These are phyloP conservation scores for Anas acuta DNA, from an alignment of 2,797 vertebrate species.

Conservation along the genomic window DNA sequence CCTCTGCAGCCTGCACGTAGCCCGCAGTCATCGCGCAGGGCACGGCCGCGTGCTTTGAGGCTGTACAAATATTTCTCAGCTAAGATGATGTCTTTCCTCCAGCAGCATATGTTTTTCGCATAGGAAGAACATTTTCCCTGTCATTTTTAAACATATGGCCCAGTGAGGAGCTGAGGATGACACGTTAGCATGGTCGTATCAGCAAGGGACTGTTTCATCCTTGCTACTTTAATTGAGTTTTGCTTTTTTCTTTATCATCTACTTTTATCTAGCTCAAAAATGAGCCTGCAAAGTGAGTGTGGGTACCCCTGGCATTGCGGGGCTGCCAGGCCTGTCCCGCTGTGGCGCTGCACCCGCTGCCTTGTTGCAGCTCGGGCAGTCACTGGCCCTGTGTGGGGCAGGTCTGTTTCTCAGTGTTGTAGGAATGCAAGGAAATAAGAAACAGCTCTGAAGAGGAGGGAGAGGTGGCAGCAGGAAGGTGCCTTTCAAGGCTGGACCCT, in stretches of 20 bases:
- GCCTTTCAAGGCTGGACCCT: neutral
- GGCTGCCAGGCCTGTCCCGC: neutral
- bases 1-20: neutral
- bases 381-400: neutral
- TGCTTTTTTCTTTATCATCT: constrained; percentile 36
- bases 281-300: constrained; percentile 15
- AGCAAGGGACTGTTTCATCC: constrained; percentile 43
- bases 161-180: constrained; percentile 9
- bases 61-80: neutral
- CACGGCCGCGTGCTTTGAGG: accelerated
- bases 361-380: neutral
- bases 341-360: neutral
- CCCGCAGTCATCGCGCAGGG: neutral
- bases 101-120: constrained; percentile 7
- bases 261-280: constrained; percentile 51
- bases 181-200: neutral
- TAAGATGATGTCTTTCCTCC: neutral
- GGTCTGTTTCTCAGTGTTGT: neutral
- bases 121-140: constrained; percentile 12
- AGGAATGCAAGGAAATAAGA: neutral
- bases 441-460: neutral
- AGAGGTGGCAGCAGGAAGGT: neutral
- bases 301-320: neutral
- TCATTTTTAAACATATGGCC: constrained; percentile 29
- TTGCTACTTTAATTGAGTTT: constrained; percentile 55